These are phyloP conservation scores for Argyrosomus japonicus DNA, from an alignment of 2,113 vertebrate species.

Conservation along the genomic window DNA sequence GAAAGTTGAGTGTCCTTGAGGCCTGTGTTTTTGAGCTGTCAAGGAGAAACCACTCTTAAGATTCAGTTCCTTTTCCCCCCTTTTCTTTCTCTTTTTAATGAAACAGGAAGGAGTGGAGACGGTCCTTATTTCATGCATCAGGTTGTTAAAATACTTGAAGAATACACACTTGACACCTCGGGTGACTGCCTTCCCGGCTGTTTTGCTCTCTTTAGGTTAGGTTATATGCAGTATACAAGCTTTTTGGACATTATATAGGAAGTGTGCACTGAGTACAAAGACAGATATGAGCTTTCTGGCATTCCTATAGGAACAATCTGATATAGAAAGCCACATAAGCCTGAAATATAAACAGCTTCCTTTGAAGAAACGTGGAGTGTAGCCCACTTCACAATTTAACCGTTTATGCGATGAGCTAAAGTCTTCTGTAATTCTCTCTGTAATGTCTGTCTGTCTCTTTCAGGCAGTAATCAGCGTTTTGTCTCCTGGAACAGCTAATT, in stretches of 20 bases:
- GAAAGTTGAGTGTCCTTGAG: conserved; percentile 68
- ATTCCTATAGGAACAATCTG: not conserved
- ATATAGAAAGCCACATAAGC: not conserved
- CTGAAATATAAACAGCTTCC: not conserved
- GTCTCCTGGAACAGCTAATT: conserved; percentile 34
- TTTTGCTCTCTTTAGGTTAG: conserved; percentile 1
- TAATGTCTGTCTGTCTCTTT: conserved; percentile 2
- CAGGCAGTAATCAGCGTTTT: conserved; percentile 18
- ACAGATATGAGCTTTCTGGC: not conserved
- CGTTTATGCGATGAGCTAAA: conserved; percentile 3
- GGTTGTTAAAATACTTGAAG: conserved; percentile 49
- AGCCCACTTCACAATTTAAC: not conserved
- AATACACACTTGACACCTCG: conserved; percentile 1
- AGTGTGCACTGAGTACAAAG: conserved; percentile 2
- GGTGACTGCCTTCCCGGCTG: conserved; percentile 19
- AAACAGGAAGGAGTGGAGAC: conserved; percentile 36
- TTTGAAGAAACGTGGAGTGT: not conserved
- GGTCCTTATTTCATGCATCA: conserved; percentile 43
- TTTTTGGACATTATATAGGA: conserved; percentile 17
- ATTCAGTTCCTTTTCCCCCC: not conserved
- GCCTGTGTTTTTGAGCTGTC: conserved; percentile 52
- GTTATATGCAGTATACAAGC: conserved; percentile 42
- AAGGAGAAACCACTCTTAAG: conserved; percentile 62
- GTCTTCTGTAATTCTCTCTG: conserved; percentile 5
- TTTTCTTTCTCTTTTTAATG: conserved; percentile 4